Conservation (phyloP, 2,797 vertebrate genomes). For the Artibeus lituratus region DNA sequence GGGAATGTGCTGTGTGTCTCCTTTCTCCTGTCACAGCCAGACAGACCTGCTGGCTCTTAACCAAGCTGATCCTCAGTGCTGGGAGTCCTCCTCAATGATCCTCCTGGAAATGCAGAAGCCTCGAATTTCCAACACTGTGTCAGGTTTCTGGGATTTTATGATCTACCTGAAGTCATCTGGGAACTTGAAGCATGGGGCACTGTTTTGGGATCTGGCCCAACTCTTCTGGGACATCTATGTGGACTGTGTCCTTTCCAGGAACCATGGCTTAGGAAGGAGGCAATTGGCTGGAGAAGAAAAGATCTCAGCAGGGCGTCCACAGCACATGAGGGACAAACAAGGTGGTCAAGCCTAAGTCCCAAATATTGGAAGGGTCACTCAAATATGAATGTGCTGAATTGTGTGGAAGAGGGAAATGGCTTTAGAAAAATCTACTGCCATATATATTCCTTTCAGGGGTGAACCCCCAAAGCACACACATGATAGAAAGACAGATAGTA, state of each 20-base stretch:
- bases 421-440: not conserved
- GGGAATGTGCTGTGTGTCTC: conserved; percentile 80
- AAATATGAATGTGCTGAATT: not conserved
- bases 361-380: not conserved
- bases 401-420: not conserved
- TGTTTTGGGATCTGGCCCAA: conserved; percentile 96
- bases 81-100: conserved; percentile 91
- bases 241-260: conserved; percentile 93
- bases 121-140: conserved; percentile 91
- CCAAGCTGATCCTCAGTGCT: conserved; percentile 90
- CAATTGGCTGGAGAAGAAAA: conserved; percentile 78
- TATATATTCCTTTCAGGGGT: not conserved
- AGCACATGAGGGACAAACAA: conserved; percentile 84
- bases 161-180: conserved; percentile 91
- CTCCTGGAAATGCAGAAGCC: conserved; percentile 93
- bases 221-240: conserved; percentile 97
- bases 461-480: not conserved
- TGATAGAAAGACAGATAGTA: not conserved
- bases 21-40: conserved; percentile 84
- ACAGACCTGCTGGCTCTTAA: conserved; percentile 87
- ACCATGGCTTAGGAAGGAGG: conserved; percentile 93
- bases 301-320: conserved; percentile 76
- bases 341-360: conserved; percentile 59
- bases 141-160: conserved; percentile 96
- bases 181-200: conserved; percentile 89